Evolutionary conservation across 2,888 invertebrate species (phyloP), one percentile per base, ranked within the genome.

Genomic region (Ashinkailepas kermadecensis): DNA sequence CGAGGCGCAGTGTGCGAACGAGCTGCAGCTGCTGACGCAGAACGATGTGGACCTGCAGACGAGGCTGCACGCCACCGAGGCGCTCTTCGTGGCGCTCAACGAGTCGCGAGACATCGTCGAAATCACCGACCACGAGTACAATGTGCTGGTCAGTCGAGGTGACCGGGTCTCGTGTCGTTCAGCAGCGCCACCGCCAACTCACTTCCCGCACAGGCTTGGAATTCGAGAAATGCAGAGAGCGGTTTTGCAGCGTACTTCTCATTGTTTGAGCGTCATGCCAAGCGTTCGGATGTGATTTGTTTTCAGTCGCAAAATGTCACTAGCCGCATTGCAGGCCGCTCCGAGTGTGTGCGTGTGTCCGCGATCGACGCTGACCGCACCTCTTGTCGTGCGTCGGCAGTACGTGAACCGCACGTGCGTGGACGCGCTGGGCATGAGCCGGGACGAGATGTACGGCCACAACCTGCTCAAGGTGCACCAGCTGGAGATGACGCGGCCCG

Each of bases 401-500:
- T 94, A 95, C 87, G 92, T 94, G 85, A 97, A 97, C 88, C 92
- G 93, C 86, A 92, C 95, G 54, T 94, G 93, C 88, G 95, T 95
- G 88, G 92, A 93, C 84, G 89, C 94, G 84, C 90, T 96, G 84
- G 95, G 96, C 70, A 92, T 90, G 88, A 90, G 90, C 85, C 89
- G 89, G 85, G 91, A 91, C 81, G 92, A 93, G 83, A 87, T 92
- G 59, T 85, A 90, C 54, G 92, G 91, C 21, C 90, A 89, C 86
- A 90, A 90, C 85, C 88, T 92, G 23, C 88, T 89, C 84, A 91
- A 92, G 82, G 86, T 91, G 82, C 88, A 89, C 82, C 87, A 88
- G 81, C 88, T 88, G 84, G 90, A 90, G 88, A 86, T 86, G 81
- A 86, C 86, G 82, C 87, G 86, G 83, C 85, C 86, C 18, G 88